Percentiles rank a stretch among this genome's conserved stretches.
Evolutionary conservation across 1,140 invertebrate species (phyloP).

Genomic region (Mercenaria mercenaria): DNA sequence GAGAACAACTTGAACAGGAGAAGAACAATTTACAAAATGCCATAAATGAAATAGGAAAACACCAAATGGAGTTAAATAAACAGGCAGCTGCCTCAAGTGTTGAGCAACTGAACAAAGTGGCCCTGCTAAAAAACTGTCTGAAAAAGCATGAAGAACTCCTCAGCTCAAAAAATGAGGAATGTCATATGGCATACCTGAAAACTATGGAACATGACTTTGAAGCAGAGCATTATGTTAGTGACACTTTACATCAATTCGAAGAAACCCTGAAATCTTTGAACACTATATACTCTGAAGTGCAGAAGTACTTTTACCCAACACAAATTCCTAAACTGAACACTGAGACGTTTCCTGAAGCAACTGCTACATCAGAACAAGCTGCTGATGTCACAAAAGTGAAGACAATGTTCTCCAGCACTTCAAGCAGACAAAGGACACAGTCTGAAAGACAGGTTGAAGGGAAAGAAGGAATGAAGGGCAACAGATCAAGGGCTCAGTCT

Average conservation of each 20-base stretch:
- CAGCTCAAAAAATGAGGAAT: not conserved
- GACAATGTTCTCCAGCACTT: not conserved
- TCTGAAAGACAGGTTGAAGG: not conserved
- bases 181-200: conserved; percentile 6
- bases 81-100: not conserved
- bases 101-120: not conserved
- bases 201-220: conserved; percentile 17
- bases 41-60: not conserved
- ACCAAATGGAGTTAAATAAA: not conserved
- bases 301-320: conserved; percentile 1
- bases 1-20: not conserved
- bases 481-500: not conserved
- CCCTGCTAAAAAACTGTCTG: not conserved
- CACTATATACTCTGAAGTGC: conserved; percentile 3
- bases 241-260: not conserved
- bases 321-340: too few relatives aligned
- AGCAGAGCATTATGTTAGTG: conserved; percentile 14
- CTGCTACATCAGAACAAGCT: not conserved
- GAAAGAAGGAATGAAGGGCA: not conserved
- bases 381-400: not conserved
- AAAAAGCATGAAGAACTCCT: not conserved
- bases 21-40: conserved; percentile 3
- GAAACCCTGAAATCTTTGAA: conserved; percentile 1
- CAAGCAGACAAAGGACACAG: not conserved
- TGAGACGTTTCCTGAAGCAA: not conserved